Evolutionary conservation across 2,888 invertebrate species (phyloP), one percentile per base, ranked within the genome.

Genomic region (Drosophila paracracens): DNA sequence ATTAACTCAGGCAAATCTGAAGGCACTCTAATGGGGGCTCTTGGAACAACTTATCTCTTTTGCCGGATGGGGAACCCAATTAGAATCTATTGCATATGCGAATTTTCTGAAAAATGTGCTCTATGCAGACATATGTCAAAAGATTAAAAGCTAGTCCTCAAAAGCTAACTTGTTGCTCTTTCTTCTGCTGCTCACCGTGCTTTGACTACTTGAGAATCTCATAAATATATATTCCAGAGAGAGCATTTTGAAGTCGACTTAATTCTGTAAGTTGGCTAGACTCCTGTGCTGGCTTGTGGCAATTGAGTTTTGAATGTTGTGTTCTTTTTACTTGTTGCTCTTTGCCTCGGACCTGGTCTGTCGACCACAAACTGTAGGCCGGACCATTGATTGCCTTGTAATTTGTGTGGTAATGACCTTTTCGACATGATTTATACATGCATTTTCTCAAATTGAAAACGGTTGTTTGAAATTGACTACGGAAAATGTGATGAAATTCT

Each of bases 271-370:
- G 21, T 43, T 18, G 8, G 3, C 18, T n/a, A 18, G 4, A 36
- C 11, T n/a, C n/a, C 38, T 21, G 21, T 21, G 27, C n/a, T 62
- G 21, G 11, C 50, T 40, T 29, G 16, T 40, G 43, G 33, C 16
- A 52, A 18, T 40, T 25, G 46, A 21, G 27, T n/a, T 27, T 46
- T 25, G 16, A 40, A 35, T 66, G 33, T 8, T 52, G 21, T 63
- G 40, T 38, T 64, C 56, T 63, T 74, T 74, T 59, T 25, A 74
- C 72, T 71, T 83, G 76, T 81, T 81, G 81, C 67, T 65, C 40
- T 52, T 69, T 58, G 61, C n/a, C 63, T 38, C 53, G 48, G n/a
- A 58, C 6, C 29, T 38, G 38, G 50, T 5, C 35, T 40, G 36
- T 27, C 27, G 67, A 72, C 83, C 83, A 61, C 76, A 83, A 79